Evolutionary conservation across 2,888 invertebrate genomes (phyloP).

Genomic region (Panzeria rudis): DNA sequence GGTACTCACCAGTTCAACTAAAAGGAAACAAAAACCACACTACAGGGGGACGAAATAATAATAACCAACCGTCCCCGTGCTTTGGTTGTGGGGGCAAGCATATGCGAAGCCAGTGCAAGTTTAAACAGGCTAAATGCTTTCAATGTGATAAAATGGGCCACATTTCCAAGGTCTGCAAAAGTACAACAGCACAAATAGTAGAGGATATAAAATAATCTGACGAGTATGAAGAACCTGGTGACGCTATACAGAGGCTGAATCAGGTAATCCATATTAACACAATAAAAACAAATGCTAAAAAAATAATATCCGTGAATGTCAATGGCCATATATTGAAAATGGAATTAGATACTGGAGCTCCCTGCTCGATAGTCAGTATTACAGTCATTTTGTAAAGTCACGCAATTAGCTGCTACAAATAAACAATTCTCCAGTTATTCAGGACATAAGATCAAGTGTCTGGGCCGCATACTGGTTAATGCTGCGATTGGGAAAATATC

Average conservation of each 20-base stretch:
- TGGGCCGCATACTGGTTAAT: too few relatives aligned
- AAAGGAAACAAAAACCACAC: too few relatives aligned
- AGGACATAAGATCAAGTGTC: constrained; percentile 37
- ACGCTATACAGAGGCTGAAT: constrained; percentile 6
- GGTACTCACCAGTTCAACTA: not conserved
- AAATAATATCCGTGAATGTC: constrained; percentile 2
- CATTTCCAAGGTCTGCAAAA: too few relatives aligned
- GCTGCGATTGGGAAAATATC: not conserved
- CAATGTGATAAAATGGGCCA: constrained; percentile 22
- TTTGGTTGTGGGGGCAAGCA: constrained; percentile 21
- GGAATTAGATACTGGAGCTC: too few relatives aligned
- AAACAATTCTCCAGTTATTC: too few relatives aligned
- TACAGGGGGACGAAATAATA: too few relatives aligned
- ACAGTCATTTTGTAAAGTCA: too few relatives aligned
- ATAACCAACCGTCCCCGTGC: too few relatives aligned
- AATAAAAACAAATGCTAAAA: not conserved
- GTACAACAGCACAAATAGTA: not conserved
- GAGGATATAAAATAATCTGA: not conserved
- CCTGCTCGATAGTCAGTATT: not conserved
- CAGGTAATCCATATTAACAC: too few relatives aligned
- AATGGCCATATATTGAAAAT: too few relatives aligned
- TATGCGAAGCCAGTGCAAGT: constrained; percentile 18
- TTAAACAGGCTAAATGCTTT: not conserved
- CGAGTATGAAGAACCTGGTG: not conserved
- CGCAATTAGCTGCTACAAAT: too few relatives aligned